These are phyloP conservation scores for Octopus sinensis DNA, from an alignment of 1,140 invertebrate genomes.

Conservation along the genomic window DNA sequence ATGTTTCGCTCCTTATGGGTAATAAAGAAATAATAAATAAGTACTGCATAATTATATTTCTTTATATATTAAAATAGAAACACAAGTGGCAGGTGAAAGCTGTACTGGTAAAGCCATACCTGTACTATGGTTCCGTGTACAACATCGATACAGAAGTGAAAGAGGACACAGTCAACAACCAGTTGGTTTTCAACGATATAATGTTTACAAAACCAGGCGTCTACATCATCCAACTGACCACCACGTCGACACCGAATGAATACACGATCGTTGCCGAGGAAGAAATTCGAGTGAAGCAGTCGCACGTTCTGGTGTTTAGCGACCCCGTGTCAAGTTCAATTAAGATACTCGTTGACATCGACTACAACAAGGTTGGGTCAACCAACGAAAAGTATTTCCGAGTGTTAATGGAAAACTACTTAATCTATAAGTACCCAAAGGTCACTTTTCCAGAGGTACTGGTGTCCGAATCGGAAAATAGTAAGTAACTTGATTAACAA, in stretches of 20 bases:
- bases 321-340: slow-evolving; percentile 19
- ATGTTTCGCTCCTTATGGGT: neutral
- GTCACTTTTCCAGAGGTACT: neutral
- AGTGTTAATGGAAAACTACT: slow-evolving; percentile 4
- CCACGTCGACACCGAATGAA: slow-evolving; percentile 28
- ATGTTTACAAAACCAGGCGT: slow-evolving; percentile 27
- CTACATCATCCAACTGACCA: slow-evolving; percentile 28
- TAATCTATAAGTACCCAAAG: neutral
- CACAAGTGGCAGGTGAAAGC: slow-evolving; percentile 36
- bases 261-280: slow-evolving; percentile 28
- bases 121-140: slow-evolving; percentile 25
- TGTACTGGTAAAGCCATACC: slow-evolving; percentile 21
- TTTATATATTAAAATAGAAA: slow-evolving; percentile 24
- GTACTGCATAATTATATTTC: neutral
- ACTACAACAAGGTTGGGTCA: slow-evolving; percentile 26
- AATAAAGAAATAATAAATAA: neutral
- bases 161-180: slow-evolving; percentile 24
- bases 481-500: neutral
- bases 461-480: neutral
- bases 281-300: slow-evolving; percentile 21
- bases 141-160: slow-evolving; percentile 20
- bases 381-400: slow-evolving; percentile 7
- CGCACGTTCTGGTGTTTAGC: slow-evolving; percentile 14
- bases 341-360: slow-evolving; percentile 29
- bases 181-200: slow-evolving; percentile 28